Evolutionary conservation across 2,888 invertebrate species (phyloP).

Genomic region (Chironomus tentans): DNA sequence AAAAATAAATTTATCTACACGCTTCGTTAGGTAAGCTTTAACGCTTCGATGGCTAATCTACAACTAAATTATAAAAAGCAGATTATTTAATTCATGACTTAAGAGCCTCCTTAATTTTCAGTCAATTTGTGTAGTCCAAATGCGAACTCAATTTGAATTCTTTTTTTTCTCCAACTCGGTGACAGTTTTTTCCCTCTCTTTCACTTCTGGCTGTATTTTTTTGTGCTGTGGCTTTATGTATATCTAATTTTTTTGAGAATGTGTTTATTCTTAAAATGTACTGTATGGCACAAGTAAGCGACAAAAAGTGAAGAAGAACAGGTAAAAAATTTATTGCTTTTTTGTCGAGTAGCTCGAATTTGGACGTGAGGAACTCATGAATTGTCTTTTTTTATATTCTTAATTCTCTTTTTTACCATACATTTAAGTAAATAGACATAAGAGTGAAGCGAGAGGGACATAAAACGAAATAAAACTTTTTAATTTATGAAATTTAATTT

Average conservation of each 20-base stretch:
- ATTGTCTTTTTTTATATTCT: neutral
- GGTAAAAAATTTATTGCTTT: neutral
- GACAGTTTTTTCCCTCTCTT: neutral
- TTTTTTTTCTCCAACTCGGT: neutral
- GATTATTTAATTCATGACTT: neutral
- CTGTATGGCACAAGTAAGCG: too few relatives aligned
- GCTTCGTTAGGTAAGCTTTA: constrained; percentile 22
- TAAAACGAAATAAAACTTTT: neutral
- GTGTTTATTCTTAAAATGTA: too few relatives aligned
- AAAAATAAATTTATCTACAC: neutral
- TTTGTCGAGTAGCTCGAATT: neutral
- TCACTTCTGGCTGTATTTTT: too few relatives aligned
- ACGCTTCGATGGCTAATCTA: constrained; percentile 23
- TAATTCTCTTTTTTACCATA: too few relatives aligned
- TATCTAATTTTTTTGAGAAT: neutral
- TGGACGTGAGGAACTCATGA: constrained; percentile 6
- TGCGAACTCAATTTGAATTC: neutral
- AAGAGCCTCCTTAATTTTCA: neutral
- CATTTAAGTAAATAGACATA: too few relatives aligned
- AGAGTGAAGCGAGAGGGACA: too few relatives aligned
- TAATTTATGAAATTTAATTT: constrained; percentile 19
- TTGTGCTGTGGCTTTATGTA: neutral
- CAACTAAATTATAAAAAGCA: constrained; percentile 11
- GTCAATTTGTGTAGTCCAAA: neutral
- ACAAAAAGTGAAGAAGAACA: neutral